phyloP scores from a whole-genome alignment of 2,888 invertebrate genomes.

The Dorcus parallelipipedus region DNA sequence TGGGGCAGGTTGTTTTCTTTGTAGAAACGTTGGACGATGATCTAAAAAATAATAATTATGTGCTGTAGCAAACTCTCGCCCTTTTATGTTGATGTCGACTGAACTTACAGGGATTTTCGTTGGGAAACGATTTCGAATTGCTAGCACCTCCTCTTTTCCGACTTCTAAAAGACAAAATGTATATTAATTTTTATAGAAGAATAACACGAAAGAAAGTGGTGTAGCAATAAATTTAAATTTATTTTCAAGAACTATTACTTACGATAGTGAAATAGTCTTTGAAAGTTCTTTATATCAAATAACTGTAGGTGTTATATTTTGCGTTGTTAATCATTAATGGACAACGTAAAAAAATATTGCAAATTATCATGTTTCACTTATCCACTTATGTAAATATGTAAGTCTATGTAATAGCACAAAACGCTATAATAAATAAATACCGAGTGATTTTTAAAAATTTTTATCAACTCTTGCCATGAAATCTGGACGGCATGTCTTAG shows the following conservation, averaged over 20 bases:
- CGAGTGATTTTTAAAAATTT: no score
- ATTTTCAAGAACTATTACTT: no score
- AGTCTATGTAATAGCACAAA: no score
- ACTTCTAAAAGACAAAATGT: constrained; percentile 50
- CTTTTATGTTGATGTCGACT: not conserved
- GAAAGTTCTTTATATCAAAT: not conserved
- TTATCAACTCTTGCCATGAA: no score
- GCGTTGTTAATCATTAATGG: not conserved
- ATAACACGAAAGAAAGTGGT: not conserved
- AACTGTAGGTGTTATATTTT: not conserved
- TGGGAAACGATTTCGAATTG: constrained; percentile 74
- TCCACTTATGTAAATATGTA: no score
- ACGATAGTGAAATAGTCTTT: not conserved
- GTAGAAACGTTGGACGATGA: constrained; percentile 78
- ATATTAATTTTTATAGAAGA: no score
- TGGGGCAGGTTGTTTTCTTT: constrained; percentile 74
- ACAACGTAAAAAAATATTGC: no score
- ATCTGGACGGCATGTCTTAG: no score
- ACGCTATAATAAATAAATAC: no score
- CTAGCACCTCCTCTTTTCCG: constrained; percentile 72
- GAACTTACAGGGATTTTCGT: constrained; percentile 75
- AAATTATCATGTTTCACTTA: no score
- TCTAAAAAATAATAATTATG: constrained; percentile 51
- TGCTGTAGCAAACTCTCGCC: constrained; percentile 1
- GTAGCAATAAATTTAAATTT: no score